Percentiles rank a stretch among this genome's conserved stretches.
These are phyloP conservation scores for Thereuonema tuberculata DNA, from an alignment of 1,140 invertebrate genomes.

Conservation along the genomic window DNA sequence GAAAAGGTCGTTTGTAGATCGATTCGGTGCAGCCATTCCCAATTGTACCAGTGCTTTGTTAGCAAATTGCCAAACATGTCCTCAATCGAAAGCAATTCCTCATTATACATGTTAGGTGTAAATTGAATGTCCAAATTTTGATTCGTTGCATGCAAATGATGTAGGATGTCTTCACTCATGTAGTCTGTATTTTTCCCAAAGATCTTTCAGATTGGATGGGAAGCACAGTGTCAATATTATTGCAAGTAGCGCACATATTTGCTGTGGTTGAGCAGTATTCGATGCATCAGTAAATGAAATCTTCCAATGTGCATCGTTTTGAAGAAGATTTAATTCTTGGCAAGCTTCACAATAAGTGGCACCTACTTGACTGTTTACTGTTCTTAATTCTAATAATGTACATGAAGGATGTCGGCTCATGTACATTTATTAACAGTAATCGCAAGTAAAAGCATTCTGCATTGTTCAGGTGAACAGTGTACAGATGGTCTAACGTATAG, in stretches of 20 bases:
- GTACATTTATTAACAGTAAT: conserved; percentile 18
- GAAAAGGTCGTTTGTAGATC: neutral
- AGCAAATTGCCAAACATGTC: conserved; percentile 6
- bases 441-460: conserved; percentile 21
- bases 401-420: conserved; percentile 20
- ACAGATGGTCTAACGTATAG: conserved; percentile 14
- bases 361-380: conserved; percentile 16
- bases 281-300: conserved; percentile 28
- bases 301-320: conserved; percentile 24
- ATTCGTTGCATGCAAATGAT: conserved; percentile 1
- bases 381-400: conserved; percentile 20
- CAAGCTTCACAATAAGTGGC: conserved; percentile 18
- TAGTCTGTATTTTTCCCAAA: conserved; percentile 17
- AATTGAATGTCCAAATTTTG: conserved; percentile 12
- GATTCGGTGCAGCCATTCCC: neutral
- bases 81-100: conserved; percentile 14
- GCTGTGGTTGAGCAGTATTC: conserved; percentile 27
- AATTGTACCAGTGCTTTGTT: conserved; percentile 10
- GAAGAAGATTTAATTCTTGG: too few species aligned
- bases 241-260: conserved; percentile 24
- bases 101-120: conserved; percentile 8
- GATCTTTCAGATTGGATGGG: conserved; percentile 15
- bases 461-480: conserved; percentile 22
- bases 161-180: conserved; percentile 14
- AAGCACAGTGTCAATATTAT: conserved; percentile 31